Percentiles rank a stretch among this genome's conserved stretches.
phyloP scores from a whole-genome alignment of 1,140 invertebrate genomes.

The Drosophila pseudoobscura region DNA sequence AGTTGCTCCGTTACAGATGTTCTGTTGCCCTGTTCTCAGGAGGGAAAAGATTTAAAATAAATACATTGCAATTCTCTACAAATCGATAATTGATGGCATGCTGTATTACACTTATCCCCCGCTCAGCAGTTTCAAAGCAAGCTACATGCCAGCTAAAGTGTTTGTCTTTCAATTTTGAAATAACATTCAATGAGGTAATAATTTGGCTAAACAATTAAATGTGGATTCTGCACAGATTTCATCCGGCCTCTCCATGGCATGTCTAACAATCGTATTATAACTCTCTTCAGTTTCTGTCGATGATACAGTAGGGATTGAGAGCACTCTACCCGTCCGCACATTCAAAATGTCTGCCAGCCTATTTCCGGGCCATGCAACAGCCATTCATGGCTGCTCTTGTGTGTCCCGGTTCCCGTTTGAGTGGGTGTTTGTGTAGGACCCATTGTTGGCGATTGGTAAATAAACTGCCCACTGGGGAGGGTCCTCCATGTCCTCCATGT shows the following conservation, averaged over 20 bases:
- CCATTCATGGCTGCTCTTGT: not conserved
- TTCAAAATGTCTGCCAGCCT: constrained; percentile 32
- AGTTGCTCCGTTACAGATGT: too few relatives aligned
- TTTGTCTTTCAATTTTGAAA: not conserved
- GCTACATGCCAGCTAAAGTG: too few relatives aligned
- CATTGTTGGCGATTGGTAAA: constrained; percentile 22
- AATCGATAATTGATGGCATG: too few relatives aligned
- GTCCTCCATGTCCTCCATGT: not conserved
- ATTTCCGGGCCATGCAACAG: constrained; percentile 31
- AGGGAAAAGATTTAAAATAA: too few relatives aligned
- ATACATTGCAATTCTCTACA: too few relatives aligned
- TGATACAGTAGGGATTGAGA: constrained; percentile 22
- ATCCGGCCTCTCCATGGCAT: constrained; percentile 14
- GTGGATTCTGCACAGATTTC: constrained; percentile 22
- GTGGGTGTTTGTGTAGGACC: not conserved
- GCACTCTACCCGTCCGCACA: constrained; percentile 11
- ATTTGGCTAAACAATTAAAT: constrained; percentile 33
- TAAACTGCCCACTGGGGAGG: constrained; percentile 27
- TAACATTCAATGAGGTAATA: not conserved
- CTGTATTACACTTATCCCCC: too few relatives aligned
- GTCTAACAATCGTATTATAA: constrained; percentile 28
- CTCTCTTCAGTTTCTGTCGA: not conserved
- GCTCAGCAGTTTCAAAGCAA: too few relatives aligned
- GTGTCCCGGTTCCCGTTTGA: not conserved
- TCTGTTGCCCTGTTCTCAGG: too few relatives aligned